These are phyloP conservation scores for Thecocarcelia acutangulata DNA, from an alignment of 2,888 invertebrate genomes.

Conservation along the genomic window DNA sequence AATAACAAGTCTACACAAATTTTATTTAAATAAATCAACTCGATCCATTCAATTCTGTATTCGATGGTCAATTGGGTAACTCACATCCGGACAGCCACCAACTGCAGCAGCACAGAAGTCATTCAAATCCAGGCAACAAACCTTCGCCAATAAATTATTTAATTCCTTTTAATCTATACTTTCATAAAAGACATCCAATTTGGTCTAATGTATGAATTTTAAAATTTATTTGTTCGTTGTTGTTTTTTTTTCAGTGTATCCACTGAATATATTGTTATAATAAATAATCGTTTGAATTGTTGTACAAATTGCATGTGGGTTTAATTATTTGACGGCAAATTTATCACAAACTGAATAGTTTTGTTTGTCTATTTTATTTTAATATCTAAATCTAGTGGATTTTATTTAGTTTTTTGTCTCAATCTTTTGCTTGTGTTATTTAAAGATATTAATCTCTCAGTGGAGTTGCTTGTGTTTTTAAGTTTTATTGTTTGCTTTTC, in stretches of 20 bases:
- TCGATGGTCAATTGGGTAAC: too few species aligned
- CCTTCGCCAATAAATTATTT: too few species aligned
- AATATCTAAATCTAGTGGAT: conserved; percentile 16
- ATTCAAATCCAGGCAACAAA: too few species aligned
- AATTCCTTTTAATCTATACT: too few species aligned
- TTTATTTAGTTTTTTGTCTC: background rate
- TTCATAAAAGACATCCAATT: too few species aligned
- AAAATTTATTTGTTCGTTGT: background rate
- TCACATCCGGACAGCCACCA: too few species aligned
- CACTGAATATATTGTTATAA: conserved; percentile 38
- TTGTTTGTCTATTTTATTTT: conserved; percentile 25
- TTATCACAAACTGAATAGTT: conserved; percentile 65
- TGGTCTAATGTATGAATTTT: too few species aligned
- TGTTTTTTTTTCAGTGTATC: conserved; percentile 34
- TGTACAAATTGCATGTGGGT: conserved; percentile 63
- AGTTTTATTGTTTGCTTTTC: conserved; percentile 13
- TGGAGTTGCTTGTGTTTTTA: background rate
- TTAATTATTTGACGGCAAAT: conserved; percentile 68
- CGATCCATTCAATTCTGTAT: too few species aligned
- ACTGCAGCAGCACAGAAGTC: too few species aligned
- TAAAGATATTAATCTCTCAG: conserved; percentile 33
- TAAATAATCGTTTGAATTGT: conserved; percentile 61
- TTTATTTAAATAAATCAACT: too few species aligned
- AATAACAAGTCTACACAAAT: too few species aligned
- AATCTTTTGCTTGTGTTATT: conserved; percentile 16